Base-by-base conservation (phyloP, 2,888 invertebrate genomes). In the Rhagium mordax region DNA sequence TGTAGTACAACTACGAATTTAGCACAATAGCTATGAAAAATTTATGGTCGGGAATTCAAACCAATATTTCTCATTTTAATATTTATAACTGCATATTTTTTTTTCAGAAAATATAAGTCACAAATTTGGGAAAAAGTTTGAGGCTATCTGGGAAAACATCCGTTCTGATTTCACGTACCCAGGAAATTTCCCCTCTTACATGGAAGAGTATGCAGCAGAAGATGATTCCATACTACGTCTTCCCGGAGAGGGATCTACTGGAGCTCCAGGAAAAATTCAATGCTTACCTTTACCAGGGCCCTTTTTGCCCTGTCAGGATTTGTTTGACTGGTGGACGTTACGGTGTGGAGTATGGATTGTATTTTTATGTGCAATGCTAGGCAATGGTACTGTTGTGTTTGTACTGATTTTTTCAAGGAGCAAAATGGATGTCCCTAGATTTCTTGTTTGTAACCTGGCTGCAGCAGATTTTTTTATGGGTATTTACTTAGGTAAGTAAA, bases 381-480 rank as follows among this genome's bases (percentile, higher is more conserved):
- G 99, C 77, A 99, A 99, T 87, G 98, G 97, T 57, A 96, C 96
- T 0, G 98, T 98, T 8, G 96, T 98, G 13, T 95, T 98, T 85
- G 98, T 99, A 59, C 91, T 98, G 67, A 91, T 98, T 78, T 96
- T 95, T 87, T 95, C 96, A 70, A 92, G 96, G 81, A 95, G 95
- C 80, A 97, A 98, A 89, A 96, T 98, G 92, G 98, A 98, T 88
- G 98, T 98, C 41, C 98, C 98, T 1, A 91, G 98, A 79, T 98
- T 99, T 88, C 92, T 98, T 74, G 98, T 99, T 72, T 97, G 98
- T 86, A 99, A 99, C 89, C 91, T 99, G 78, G 98, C 98, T 0
- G 95, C 97, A 0, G 98, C 98, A 0, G 98, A 99, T 89, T 96
- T 99, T 88, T 96, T 96, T 88, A 98, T 99, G 97, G 98, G 98